Evolutionary conservation across 2,113 vertebrate genomes (phyloP).

Genomic region (Falcunculus frontatus): DNA sequence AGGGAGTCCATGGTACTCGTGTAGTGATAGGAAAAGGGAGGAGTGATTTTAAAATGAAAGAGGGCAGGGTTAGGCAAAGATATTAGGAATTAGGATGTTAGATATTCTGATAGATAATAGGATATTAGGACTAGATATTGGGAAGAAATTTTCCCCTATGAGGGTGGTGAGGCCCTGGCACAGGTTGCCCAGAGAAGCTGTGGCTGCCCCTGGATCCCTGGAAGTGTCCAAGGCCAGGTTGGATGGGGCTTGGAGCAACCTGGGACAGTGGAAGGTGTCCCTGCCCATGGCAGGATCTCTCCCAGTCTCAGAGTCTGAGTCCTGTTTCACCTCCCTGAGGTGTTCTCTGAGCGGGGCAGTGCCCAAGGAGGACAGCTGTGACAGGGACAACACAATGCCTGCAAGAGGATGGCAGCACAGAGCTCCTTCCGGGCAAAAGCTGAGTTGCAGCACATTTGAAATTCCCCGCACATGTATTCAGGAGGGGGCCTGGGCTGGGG

Average conservation of each 20-base stretch:
- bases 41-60: not conserved
- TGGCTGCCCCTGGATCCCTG: not conserved
- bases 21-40: not conserved
- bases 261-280: not conserved
- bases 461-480: not conserved
- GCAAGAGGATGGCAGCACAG: not conserved
- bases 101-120: not conserved
- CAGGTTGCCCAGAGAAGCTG: not conserved
- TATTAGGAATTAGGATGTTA: not conserved
- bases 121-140: not conserved
- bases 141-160: not conserved
- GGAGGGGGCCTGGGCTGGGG: not conserved
- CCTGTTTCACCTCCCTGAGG: not conserved
- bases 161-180: not conserved
- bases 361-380: not conserved
- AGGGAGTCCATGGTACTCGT: rapidly evolving
- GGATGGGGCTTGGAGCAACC: rapidly evolving
- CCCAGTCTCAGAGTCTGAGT: not conserved
- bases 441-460: not conserved
- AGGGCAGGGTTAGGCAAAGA: not conserved
- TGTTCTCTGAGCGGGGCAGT: not conserved
- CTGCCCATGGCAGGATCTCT: not conserved
- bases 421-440: not conserved
- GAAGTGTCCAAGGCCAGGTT: rapidly evolving
- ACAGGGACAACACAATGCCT: rapidly evolving